A percentile compares a stretch with the other conserved stretches of the same genome.
These are phyloP conservation scores for Cyprinus carpio DNA, from an alignment of 2,113 vertebrate species.

Conservation along the genomic window DNA sequence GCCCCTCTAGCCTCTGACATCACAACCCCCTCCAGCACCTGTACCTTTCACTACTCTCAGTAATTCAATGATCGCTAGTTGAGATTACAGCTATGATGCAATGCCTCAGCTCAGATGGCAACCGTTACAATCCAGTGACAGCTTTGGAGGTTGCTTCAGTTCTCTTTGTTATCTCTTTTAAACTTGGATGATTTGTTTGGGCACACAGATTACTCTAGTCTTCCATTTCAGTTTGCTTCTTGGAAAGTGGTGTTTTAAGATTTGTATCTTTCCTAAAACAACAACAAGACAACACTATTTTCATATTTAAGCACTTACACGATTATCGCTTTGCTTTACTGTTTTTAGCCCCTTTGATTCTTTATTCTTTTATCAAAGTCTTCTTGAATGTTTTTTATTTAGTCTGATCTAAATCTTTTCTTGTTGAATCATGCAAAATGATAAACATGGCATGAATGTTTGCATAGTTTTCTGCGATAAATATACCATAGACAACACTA, in stretches of 20 bases:
- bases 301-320: not conserved
- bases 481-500: not conserved
- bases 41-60: slow-evolving; percentile 15
- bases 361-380: not conserved
- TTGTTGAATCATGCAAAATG: not conserved
- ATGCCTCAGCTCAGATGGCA: not conserved
- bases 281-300: not conserved
- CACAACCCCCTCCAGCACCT: not conserved
- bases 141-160: not conserved
- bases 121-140: not conserved
- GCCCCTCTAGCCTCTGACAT: not conserved
- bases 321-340: no score
- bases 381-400: not conserved
- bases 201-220: not conserved
- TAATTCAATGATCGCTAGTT: slow-evolving; percentile 7
- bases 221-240: not conserved
- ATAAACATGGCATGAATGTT: not conserved
- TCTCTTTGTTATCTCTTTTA: not conserved
- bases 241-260: not conserved
- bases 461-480: not conserved
- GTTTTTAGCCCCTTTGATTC: not conserved
- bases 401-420: not conserved
- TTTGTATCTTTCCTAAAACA: not conserved
- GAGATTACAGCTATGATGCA: slow-evolving; percentile 35
- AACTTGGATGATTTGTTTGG: not conserved